Evolutionary conservation across 2,888 invertebrate species (phyloP), one percentile per base, ranked within the genome.

Genomic region (Stegana nigrithorax): DNA sequence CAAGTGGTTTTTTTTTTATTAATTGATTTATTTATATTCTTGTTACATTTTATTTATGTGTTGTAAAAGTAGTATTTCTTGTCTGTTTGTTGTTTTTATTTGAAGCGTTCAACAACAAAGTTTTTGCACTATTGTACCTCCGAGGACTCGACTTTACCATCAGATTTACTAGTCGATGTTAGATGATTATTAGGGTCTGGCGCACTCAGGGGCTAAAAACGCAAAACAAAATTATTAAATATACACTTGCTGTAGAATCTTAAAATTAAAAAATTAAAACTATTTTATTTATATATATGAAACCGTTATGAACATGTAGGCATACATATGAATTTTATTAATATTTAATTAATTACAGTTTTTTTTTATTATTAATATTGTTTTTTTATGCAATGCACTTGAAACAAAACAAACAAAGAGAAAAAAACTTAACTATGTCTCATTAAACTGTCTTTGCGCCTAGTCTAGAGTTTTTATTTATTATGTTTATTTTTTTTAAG

Each of bases 111-210:
- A 8, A n/a, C 17, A 27, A 14, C 14, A 23, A 23, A 12, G 7
- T 47, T 32, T n/a, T 80, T 75, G 75, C 81, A 78, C 85, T 90
- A 93, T 90, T 93, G 92, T 87, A 92, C 92, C 89, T 93, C 93
- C 82, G 93, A 92, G 85, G 92, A 91, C 88, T 93, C 93, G 86
- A 91, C 90, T 87, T 93, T 92, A 50, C 73, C 70, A 65, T 93
- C 93, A 85, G 92, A 90, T 87, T 93, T 81, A 71, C 75, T 73
- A 75, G 78, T 76, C 88, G 88, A 86, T 83, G 92, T 82, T 88
- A 92, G 91, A 87, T 93, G 93, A 87, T 92, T 93, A 85, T 92
- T 91, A 87, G 92, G 91, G 87, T 93, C 93, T 85, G 92, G 90
- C 84, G 92, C 91, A 89, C 91, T 93, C 88, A 92, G 90, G 83